Percentiles rank a stretch among this genome's conserved stretches.
Conservation (phyloP, 2,113 vertebrate species). For the Triplophysa rosa region DNA sequence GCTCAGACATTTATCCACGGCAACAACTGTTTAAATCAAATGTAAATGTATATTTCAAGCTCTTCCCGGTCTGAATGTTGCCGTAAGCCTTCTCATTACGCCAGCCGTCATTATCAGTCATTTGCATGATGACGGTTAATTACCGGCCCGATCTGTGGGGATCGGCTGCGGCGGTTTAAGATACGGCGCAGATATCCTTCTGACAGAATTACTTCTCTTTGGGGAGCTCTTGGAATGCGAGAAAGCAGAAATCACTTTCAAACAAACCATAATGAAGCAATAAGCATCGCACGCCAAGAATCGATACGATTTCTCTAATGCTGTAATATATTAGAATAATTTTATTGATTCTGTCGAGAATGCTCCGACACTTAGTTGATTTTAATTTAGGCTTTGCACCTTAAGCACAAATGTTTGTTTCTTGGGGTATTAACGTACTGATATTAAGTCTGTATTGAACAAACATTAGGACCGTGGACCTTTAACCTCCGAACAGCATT, state of each 20-base stretch:
- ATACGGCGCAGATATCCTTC: not conserved
- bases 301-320: conserved; percentile 6
- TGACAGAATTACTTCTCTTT: not conserved
- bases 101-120: conserved; percentile 27
- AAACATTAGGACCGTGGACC: not conserved
- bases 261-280: conserved; percentile 14
- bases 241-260: not conserved
- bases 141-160: not conserved
- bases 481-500: not conserved
- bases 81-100: not conserved
- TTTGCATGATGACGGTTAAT: conserved; percentile 27
- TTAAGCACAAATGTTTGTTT: not conserved
- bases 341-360: conserved; percentile 22
- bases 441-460: not conserved
- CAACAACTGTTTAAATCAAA: conserved; percentile 14
- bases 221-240: not conserved
- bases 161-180: conserved; percentile 2
- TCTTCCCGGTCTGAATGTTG: not conserved
- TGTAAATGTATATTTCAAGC: not conserved
- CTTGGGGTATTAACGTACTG: not conserved
- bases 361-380: not conserved
- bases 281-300: conserved; percentile 8
- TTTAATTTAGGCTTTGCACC: conserved; percentile 8
- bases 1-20: not conserved
- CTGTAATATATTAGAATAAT: conserved; percentile 24